Evolutionary conservation across 2,797 vertebrate genomes (phyloP).

Genomic region (Anguilla anguilla): DNA sequence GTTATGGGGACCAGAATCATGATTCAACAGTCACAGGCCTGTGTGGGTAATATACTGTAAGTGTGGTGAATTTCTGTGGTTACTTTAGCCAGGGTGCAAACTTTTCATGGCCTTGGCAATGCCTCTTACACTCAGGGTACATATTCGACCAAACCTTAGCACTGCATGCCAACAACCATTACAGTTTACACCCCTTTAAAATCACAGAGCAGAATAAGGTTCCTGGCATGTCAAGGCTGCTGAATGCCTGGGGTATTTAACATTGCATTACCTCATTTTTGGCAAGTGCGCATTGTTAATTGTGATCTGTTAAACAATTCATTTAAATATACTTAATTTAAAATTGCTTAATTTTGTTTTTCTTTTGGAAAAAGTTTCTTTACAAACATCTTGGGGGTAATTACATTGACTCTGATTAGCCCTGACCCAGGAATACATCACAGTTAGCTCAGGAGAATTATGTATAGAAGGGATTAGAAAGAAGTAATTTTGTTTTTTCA

Average conservation of each 20-base stretch:
- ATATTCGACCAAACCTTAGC: constrained; percentile 39
- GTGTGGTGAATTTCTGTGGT: constrained; percentile 49
- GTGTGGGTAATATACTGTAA: constrained; percentile 42
- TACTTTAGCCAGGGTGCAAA: constrained; percentile 52
- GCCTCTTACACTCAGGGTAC: constrained; percentile 39
- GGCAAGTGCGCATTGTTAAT: not conserved
- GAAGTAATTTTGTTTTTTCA: not conserved
- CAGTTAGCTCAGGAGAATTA: not conserved
- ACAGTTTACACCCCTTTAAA: not conserved
- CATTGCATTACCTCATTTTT: not conserved
- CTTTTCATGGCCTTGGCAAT: constrained; percentile 43
- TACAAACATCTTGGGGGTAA: not conserved
- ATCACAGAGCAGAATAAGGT: not conserved
- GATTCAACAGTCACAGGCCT: not conserved
- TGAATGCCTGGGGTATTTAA: not conserved
- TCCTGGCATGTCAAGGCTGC: not conserved
- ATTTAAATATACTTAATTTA: not conserved
- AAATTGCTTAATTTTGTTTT: constrained; percentile 2
- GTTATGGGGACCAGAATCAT: not conserved
- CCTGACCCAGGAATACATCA: not conserved
- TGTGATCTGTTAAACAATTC: not conserved
- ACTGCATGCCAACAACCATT: constrained; percentile 19
- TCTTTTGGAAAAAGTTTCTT: not conserved
- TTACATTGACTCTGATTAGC: not conserved
- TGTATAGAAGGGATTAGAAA: not conserved